Evolutionary conservation across 2,888 invertebrate species (phyloP).

Genomic region (Protodeltote pygarga): DNA sequence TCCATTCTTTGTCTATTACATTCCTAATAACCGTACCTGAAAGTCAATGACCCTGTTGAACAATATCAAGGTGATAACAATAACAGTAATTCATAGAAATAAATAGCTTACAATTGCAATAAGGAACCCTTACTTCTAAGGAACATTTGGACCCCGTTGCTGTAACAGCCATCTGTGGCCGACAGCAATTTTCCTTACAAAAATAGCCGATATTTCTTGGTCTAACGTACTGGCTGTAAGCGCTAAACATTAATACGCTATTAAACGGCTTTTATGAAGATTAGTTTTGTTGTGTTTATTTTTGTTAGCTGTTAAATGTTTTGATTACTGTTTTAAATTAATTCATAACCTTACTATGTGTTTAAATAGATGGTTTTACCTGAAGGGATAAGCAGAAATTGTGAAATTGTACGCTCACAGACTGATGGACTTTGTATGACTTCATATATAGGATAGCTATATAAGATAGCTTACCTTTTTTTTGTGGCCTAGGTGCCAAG

Average conservation of each 20-base stretch:
- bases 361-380: no score
- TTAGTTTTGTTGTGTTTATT: slow-evolving; percentile 9
- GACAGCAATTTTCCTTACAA: slow-evolving; percentile 31
- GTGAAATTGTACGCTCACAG: no score
- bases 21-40: background rate
- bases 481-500: no score
- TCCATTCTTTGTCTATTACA: background rate
- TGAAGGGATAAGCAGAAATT: no score
- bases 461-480: no score
- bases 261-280: slow-evolving; percentile 30
- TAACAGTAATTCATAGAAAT: slow-evolving; percentile 38
- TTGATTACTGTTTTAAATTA: no score
- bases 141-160: slow-evolving; percentile 10
- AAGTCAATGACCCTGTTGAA: slow-evolving; percentile 19
- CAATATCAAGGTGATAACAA: slow-evolving; percentile 42
- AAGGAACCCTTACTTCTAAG: slow-evolving; percentile 15
- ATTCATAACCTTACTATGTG: no score
- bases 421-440: no score
- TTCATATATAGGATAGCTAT: no score
- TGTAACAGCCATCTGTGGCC: slow-evolving; percentile 47
- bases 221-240: slow-evolving; percentile 14
- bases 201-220: slow-evolving; percentile 42
- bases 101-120: slow-evolving; percentile 46
- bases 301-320: background rate
- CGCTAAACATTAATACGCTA: slow-evolving; percentile 34